Percentiles rank a stretch among this genome's conserved stretches.
phyloP scores from a whole-genome alignment of 2,888 invertebrate species.

The Resseliella maxima region DNA sequence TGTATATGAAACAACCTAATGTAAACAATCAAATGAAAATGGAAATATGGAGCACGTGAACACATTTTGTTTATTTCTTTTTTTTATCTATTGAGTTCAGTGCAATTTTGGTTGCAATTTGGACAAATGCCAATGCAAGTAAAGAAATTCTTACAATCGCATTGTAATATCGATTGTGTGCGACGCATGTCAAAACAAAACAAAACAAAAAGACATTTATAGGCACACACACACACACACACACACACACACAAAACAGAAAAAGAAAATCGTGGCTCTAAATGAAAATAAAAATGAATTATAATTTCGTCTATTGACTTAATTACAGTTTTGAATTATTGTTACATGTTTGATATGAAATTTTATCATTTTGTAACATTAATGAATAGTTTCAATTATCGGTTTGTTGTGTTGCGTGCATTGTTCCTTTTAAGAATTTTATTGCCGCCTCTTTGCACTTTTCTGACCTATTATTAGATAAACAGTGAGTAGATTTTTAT shows the following conservation, averaged over 20 bases:
- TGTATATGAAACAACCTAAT: constrained; percentile 40
- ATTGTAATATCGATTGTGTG: background rate
- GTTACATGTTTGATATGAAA: background rate
- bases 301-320: background rate
- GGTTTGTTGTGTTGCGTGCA: constrained; percentile 46
- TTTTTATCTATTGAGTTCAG: background rate
- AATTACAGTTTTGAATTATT: background rate
- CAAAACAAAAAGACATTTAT: too few species aligned
- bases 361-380: background rate
- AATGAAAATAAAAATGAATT: background rate
- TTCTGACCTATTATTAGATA: background rate
- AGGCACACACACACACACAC: too few species aligned
- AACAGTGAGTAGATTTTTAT: background rate
- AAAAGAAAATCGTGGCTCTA: background rate
- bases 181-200: background rate
- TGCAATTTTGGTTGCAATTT: background rate
- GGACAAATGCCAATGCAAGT: background rate
- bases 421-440: background rate
- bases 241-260: too few species aligned
- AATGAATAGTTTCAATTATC: constrained; percentile 48
- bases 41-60: background rate
- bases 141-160: background rate
- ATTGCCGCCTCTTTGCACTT: background rate
- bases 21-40: constrained; percentile 22
- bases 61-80: background rate